These are phyloP conservation scores for Aphelenchoides bicaudatus DNA, from an alignment of 2,888 invertebrate species.

Conservation along the genomic window DNA sequence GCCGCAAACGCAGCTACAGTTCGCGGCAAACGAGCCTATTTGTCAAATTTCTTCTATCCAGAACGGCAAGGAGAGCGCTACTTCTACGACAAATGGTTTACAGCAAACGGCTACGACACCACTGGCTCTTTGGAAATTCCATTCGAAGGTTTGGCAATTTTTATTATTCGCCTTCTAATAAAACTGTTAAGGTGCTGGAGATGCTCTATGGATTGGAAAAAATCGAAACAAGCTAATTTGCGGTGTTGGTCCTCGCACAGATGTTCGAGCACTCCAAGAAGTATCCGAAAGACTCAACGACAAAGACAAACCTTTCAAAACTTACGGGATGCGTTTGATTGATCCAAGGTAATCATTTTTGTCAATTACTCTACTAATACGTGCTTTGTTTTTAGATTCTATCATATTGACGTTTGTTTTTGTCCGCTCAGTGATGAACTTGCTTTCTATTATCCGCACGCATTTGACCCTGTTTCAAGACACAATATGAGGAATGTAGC, in stretches of 20 bases:
- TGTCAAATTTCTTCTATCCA: slow-evolving; percentile 52
- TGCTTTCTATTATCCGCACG: slow-evolving; percentile 52
- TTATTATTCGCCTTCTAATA: not conserved
- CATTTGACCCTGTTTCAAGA: slow-evolving; percentile 48
- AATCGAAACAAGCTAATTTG: slow-evolving; percentile 42
- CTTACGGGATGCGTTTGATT: slow-evolving; percentile 49
- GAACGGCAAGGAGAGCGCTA: slow-evolving; percentile 52
- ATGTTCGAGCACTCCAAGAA: slow-evolving; percentile 41
- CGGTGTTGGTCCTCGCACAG: slow-evolving; percentile 53
- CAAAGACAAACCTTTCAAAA: slow-evolving; percentile 23
- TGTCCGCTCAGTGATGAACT: slow-evolving; percentile 53
- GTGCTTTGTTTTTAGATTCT: slow-evolving; percentile 40
- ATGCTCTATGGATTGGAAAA: slow-evolving; percentile 48
- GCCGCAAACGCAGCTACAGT: slow-evolving; percentile 58
- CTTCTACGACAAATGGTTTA: slow-evolving; percentile 50
- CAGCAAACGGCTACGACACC: slow-evolving; percentile 46
- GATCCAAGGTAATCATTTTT: slow-evolving; percentile 47
- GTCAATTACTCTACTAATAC: not conserved
- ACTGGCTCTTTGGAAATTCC: slow-evolving; percentile 45
- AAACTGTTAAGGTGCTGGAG: slow-evolving; percentile 50
- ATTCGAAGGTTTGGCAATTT: slow-evolving; percentile 47
- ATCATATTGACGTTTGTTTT: slow-evolving; percentile 58
- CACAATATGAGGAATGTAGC: slow-evolving; percentile 48
- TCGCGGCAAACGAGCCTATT: slow-evolving; percentile 50
- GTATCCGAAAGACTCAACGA: slow-evolving; percentile 34